A percentile compares a stretch with the other conserved stretches of the same genome.
phyloP scores from a whole-genome alignment of 92 coral and sea anemone species.

The Hydrozoanthus gracilis region DNA sequence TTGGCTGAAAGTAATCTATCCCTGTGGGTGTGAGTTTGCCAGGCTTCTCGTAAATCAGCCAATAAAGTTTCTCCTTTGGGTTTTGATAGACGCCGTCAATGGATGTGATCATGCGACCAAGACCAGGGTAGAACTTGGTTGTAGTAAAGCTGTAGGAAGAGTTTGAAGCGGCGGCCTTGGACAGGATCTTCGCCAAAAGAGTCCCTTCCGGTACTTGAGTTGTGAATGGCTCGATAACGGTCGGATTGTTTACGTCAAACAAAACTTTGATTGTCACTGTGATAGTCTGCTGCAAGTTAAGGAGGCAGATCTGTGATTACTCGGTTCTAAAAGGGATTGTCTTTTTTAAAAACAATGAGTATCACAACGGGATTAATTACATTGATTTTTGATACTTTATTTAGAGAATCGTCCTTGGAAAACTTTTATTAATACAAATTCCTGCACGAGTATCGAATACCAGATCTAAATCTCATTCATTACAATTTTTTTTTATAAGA shows the following conservation, averaged over 20 bases:
- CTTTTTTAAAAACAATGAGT: neutral
- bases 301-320: neutral
- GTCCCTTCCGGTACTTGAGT: neutral
- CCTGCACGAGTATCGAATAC: too few relatives aligned
- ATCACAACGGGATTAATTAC: too few relatives aligned
- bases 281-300: neutral
- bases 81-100: conserved; percentile 7
- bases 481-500: too few relatives aligned
- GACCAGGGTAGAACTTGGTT: neutral
- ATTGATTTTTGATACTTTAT: too few relatives aligned
- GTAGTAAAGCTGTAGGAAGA: neutral
- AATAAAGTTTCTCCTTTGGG: neutral
- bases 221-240: neutral
- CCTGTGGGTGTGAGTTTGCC: conserved; percentile 16
- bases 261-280: conserved; percentile 3
- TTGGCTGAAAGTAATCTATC: conserved; percentile 1
- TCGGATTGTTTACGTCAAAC: neutral
- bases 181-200: neutral
- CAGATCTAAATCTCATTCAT: too few relatives aligned
- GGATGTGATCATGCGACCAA: conserved; percentile 14
- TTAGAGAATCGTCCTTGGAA: too few relatives aligned
- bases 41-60: conserved; percentile 8
- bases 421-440: too few relatives aligned
- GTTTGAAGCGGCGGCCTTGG: neutral
- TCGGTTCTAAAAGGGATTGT: neutral